phyloP scores from a whole-genome alignment of 2,888 invertebrate genomes.

The Tetropium fuscum region DNA sequence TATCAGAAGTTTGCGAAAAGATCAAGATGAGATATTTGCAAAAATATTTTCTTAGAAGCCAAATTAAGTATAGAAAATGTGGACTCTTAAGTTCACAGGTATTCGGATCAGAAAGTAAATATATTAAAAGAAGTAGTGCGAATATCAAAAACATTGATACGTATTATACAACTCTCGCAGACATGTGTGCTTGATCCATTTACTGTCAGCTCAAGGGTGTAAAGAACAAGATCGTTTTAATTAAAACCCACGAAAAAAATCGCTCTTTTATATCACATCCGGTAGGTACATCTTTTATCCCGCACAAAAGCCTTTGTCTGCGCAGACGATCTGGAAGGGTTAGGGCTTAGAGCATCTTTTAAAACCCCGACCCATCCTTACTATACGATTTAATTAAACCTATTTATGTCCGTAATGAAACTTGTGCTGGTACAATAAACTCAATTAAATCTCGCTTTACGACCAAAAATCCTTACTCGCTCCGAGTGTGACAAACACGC shows the following conservation, averaged over 20 bases:
- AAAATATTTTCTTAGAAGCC: no score
- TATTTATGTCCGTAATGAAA: constrained; percentile 8
- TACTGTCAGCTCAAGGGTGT: constrained; percentile 1
- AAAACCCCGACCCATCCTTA: not conserved
- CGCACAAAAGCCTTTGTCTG: not conserved
- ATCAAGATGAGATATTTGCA: no score
- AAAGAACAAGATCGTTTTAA: constrained; percentile 20
- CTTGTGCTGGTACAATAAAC: constrained; percentile 2
- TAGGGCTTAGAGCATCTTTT: constrained; percentile 14
- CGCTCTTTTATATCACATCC: constrained; percentile 12
- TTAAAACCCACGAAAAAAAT: constrained; percentile 17
- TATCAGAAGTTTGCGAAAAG: no score
- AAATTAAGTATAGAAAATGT: no score
- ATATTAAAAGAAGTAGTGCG: no score
- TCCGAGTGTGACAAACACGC: not conserved
- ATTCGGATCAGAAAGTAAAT: no score
- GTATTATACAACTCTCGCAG: no score
- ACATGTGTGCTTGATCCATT: constrained; percentile 17
- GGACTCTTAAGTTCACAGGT: no score
- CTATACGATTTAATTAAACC: constrained; percentile 19
- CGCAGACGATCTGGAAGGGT: constrained; percentile 14
- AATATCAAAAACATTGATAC: no score
- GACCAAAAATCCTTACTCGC: not conserved
- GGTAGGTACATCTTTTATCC: constrained; percentile 3
- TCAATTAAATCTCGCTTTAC: constrained; percentile 3